Evolutionary conservation across 2,797 vertebrate genomes (phyloP).

Genomic region (Rhinoraja longicauda): DNA sequence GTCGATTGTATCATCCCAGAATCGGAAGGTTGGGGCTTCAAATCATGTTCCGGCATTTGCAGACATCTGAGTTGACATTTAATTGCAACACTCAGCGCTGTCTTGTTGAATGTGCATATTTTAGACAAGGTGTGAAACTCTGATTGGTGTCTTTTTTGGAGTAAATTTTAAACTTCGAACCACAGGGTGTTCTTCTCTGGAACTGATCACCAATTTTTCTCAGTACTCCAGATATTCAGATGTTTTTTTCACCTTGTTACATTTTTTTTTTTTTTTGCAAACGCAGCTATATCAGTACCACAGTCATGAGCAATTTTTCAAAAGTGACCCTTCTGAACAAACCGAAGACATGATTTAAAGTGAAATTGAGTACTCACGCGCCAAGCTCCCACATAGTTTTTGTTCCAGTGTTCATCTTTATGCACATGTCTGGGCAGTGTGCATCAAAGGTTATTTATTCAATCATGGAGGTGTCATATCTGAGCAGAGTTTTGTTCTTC

Average conservation of each 20-base stretch:
- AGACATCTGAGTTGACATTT: background rate
- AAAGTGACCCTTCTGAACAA: background rate
- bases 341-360: background rate
- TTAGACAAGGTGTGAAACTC: background rate
- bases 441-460: background rate
- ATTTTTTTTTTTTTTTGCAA: background rate
- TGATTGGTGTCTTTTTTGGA: background rate
- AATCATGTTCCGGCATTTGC: background rate
- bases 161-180: background rate
- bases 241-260: background rate
- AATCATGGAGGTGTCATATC: background rate
- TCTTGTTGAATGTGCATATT: background rate
- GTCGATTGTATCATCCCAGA: background rate
- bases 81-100: background rate
- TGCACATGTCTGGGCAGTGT: background rate
- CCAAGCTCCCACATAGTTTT: background rate
- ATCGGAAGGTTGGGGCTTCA: background rate
- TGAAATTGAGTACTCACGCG: background rate
- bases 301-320: background rate
- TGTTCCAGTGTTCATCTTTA: background rate
- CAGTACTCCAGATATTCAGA: background rate
- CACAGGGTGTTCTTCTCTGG: background rate
- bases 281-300: background rate
- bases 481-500: background rate
- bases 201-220: background rate